Conservation (phyloP, 2,113 vertebrate genomes). For the Motacilla alba region DNA sequence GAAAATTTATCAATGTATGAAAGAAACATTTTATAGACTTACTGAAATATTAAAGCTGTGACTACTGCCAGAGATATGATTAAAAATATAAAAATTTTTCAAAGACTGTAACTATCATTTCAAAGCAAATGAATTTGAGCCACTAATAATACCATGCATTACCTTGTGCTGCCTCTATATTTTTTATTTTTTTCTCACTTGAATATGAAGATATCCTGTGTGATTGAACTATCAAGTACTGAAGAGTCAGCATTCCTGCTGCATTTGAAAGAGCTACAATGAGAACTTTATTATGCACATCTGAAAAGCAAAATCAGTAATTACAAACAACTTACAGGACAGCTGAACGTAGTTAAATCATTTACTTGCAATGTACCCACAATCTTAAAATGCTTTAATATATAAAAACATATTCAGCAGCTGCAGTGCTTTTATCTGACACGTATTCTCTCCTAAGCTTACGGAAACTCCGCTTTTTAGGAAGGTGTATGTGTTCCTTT, state of each 20-base stretch:
- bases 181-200: conserved; percentile 48
- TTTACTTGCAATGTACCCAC: conserved; percentile 65
- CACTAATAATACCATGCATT: not conserved
- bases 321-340: conserved; percentile 75
- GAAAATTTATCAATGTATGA: not conserved
- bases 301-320: conserved; percentile 77
- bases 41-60: not conserved
- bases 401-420: conserved; percentile 58
- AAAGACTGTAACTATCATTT: not conserved
- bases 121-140: conserved; percentile 4
- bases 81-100: not conserved
- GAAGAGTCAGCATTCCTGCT: conserved; percentile 73
- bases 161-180: not conserved
- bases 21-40: not conserved
- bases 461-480: not conserved
- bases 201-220: conserved; percentile 62
- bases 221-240: conserved; percentile 62
- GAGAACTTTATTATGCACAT: conserved; percentile 74
- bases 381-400: conserved; percentile 67
- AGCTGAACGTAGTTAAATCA: conserved; percentile 79
- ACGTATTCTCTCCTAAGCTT: not conserved
- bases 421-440: conserved; percentile 47
- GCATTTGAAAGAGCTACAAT: conserved; percentile 63
- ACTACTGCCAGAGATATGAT: not conserved
- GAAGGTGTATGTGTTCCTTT: not conserved